phyloP scores from a whole-genome alignment of 1,140 invertebrate species.

The Ephestia elutella region DNA sequence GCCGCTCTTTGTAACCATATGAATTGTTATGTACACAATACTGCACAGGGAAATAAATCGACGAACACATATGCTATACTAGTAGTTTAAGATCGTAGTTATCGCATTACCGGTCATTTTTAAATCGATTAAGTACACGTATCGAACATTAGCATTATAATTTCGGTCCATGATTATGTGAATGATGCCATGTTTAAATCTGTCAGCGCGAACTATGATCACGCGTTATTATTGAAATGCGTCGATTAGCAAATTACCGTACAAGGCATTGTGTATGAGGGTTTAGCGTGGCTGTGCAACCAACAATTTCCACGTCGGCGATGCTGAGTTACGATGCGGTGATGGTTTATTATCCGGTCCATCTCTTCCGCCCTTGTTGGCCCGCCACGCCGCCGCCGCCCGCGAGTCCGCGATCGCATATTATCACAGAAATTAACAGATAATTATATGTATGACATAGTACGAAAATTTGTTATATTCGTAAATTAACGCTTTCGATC shows the following conservation, averaged over 20 bases:
- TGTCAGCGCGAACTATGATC: conserved; percentile 27
- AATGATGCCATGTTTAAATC: conserved; percentile 18
- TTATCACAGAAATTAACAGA: neutral
- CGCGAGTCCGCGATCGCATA: neutral
- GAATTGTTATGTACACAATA: neutral
- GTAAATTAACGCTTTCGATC: neutral
- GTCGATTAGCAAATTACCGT: conserved; percentile 57
- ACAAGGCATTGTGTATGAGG: conserved; percentile 34
- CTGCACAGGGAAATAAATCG: neutral
- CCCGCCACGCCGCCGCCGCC: conserved; percentile 28
- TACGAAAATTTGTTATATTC: no score
- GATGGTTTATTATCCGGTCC: conserved; percentile 67
- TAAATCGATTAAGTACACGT: neutral
- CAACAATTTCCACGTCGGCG: conserved; percentile 61
- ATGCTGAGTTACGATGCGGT: conserved; percentile 59
- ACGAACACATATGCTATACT: neutral
- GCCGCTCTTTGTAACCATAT: neutral
- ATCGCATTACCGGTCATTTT: neutral
- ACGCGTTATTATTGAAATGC: conserved; percentile 44
- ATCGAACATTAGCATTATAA: conserved; percentile 1
- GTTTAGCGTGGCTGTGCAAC: conserved; percentile 44
- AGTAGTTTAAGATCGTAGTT: neutral
- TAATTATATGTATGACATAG: no score
- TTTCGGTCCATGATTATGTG: conserved; percentile 11
- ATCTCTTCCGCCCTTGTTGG: conserved; percentile 68